Percentiles rank a stretch among this genome's conserved stretches.
Evolutionary conservation across 2,113 vertebrate species (phyloP).

Genomic region (Acanthisitta chloris): DNA sequence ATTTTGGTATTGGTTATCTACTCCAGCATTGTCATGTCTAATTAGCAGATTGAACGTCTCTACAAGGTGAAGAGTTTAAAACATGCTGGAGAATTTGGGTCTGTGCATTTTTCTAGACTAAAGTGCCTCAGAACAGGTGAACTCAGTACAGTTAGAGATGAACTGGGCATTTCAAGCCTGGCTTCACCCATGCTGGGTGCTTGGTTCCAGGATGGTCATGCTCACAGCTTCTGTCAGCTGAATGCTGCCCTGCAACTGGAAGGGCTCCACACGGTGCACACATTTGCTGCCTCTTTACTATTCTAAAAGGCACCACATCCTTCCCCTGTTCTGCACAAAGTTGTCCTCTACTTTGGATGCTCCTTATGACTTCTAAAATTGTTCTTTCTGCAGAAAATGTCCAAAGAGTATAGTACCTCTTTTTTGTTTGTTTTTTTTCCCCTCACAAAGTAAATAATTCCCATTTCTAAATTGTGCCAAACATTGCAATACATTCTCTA

Average conservation of each 20-base stretch:
- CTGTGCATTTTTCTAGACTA: neutral
- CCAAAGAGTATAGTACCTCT: neutral
- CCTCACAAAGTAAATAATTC: neutral
- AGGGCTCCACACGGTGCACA: neutral
- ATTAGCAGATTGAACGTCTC: constrained; percentile 46
- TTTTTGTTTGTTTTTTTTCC: accelerated
- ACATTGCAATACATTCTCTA: neutral
- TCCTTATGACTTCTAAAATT: neutral
- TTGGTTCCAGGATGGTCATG: neutral
- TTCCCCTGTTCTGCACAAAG: neutral
- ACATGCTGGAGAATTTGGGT: neutral
- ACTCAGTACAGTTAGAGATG: neutral
- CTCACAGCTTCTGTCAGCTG: neutral
- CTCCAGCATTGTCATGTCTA: constrained; percentile 42
- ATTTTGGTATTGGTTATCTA: constrained; percentile 45
- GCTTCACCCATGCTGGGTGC: neutral
- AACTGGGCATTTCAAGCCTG: neutral
- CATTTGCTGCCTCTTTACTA: neutral
- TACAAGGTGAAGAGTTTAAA: constrained; percentile 49
- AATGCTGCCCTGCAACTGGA: neutral
- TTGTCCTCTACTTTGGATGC: neutral
- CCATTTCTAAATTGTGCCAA: neutral
- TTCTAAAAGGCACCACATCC: neutral
- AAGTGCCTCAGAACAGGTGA: neutral
- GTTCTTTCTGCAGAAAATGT: neutral